Base-by-base conservation (phyloP, 2,797 vertebrate genomes). In the Rousettus madagascariensis region DNA sequence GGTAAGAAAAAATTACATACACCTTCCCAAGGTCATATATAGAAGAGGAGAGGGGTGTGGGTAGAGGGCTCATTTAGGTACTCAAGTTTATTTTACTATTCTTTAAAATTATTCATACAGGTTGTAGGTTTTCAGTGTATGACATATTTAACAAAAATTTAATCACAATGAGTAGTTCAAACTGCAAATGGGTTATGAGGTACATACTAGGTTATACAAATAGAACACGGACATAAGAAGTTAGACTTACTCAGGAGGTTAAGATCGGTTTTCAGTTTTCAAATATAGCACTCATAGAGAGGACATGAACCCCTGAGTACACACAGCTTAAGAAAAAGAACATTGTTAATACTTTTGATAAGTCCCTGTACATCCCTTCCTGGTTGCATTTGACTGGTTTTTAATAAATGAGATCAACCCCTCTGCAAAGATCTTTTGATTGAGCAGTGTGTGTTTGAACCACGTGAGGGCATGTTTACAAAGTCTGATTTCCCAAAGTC, bases 401-500 rank as follows among this genome's bases (percentile, higher is more conserved):
- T 90, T 80, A 77, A 59, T 79, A 75, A 83, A 71, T 57, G 38
- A 43, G 33, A 36, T n/a, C 41, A 75, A 19, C 19, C 8, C 41
- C 43, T 43, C 49, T 59, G 38, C 9, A 16, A 65, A 79, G 55
- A 38, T 82, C 30, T 90, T 93, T 89, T 51, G 57, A 36, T 92
- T 95, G 36, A 89, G n/a, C 53, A 57, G 1, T 84, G 12, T 88
- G 11, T 63, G 87, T 97, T 95, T 90, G 57, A 92, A 90, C 15
- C 63, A 3, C 90, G 66, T 94, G 49, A 95, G 94, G n/a, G 80
- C 38, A 53, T 72, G 12, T 85, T 87, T 93, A 86, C 2, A 69
- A 65, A 82, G 41, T 94, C 17, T 68, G 33, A 92, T 69, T 94
- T 78, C 16, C 6, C 63, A 63, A 61, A 71, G 87, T 91, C n/a